Percentiles rank a stretch among this genome's conserved stretches.
phyloP scores from a whole-genome alignment of 2,113 vertebrate species.

The Hirundichthys speculiger region DNA sequence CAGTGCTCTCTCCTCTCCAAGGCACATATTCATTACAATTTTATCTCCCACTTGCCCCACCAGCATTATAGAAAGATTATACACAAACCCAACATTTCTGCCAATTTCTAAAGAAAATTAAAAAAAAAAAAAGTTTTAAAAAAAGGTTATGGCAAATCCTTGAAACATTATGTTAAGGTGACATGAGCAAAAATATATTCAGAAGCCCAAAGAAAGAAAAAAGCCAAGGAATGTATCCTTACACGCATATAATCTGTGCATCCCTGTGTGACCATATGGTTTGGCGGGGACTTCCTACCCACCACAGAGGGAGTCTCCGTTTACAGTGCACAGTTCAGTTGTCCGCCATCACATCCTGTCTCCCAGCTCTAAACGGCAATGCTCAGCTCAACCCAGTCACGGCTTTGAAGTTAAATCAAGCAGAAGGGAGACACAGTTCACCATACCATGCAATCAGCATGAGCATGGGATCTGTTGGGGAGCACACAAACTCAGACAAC shows the following conservation, averaged over 20 bases:
- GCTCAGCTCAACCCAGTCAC: conserved; percentile 37
- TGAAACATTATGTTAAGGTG: too few species aligned
- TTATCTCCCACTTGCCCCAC: conserved; percentile 59
- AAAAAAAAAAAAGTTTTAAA: conserved; percentile 6
- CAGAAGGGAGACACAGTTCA: conserved; percentile 62
- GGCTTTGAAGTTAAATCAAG: conserved; percentile 67
- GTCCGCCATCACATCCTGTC: conserved; percentile 70
- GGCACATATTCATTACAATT: conserved; percentile 71
- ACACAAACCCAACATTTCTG: conserved; percentile 11
- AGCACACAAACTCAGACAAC: conserved; percentile 32
- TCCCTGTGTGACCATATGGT: conserved; percentile 70
- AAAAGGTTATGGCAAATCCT: not conserved
- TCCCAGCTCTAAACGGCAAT: conserved; percentile 54
- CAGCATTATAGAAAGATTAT: conserved; percentile 37
- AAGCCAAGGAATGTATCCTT: conserved; percentile 36
- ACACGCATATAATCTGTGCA: conserved; percentile 43
- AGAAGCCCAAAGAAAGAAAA: conserved; percentile 31
- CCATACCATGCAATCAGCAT: conserved; percentile 53
- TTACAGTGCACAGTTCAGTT: conserved; percentile 68
- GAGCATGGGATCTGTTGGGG: conserved; percentile 32
- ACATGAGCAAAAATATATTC: not conserved
- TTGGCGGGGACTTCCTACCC: conserved; percentile 65
- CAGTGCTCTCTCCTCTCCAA: conserved; percentile 68
- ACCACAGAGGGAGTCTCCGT: conserved; percentile 72
- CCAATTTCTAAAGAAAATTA: conserved; percentile 8